Evolutionary conservation across 2,888 invertebrate species (phyloP).

Genomic region (Rutpela maculata): DNA sequence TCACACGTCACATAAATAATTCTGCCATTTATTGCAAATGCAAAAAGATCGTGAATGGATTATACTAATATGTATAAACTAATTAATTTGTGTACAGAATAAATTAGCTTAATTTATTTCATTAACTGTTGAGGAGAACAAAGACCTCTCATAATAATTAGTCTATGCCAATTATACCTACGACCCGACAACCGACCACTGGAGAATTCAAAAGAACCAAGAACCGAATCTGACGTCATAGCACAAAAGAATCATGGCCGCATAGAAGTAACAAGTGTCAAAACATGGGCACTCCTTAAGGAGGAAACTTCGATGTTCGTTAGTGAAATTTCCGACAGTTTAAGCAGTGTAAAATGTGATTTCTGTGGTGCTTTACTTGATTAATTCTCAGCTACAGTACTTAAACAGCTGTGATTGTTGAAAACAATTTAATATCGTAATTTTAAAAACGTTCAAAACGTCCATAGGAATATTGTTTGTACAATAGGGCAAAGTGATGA

Average conservation of each 20-base stretch:
- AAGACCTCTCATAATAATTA: background rate
- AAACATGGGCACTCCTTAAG: slow-evolving; percentile 58
- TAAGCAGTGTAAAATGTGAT: slow-evolving; percentile 33
- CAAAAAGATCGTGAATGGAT: background rate
- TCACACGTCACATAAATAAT: too few species aligned
- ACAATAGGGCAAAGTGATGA: slow-evolving; percentile 2
- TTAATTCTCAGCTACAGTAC: background rate
- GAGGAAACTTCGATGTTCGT: slow-evolving; percentile 14
- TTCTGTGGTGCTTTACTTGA: slow-evolving; percentile 1
- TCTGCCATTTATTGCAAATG: too few species aligned
- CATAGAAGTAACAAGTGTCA: slow-evolving; percentile 67
- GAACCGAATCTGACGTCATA: slow-evolving; percentile 58
- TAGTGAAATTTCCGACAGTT: slow-evolving; percentile 20
- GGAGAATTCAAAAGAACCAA: background rate
- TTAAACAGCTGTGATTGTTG: background rate
- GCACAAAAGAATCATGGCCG: slow-evolving; percentile 61
- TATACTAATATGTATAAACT: background rate
- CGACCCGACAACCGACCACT: background rate
- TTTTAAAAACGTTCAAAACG: background rate
- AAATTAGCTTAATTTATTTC: too few species aligned
- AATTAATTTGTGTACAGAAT: too few species aligned
- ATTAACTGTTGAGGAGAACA: too few species aligned
- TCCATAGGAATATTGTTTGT: slow-evolving; percentile 20
- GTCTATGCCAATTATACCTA: background rate
- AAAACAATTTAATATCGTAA: slow-evolving; percentile 3